Evolutionary conservation across 2,888 invertebrate species (phyloP), one percentile per base, ranked within the genome.

Genomic region (Eupithecia inturbata): DNA sequence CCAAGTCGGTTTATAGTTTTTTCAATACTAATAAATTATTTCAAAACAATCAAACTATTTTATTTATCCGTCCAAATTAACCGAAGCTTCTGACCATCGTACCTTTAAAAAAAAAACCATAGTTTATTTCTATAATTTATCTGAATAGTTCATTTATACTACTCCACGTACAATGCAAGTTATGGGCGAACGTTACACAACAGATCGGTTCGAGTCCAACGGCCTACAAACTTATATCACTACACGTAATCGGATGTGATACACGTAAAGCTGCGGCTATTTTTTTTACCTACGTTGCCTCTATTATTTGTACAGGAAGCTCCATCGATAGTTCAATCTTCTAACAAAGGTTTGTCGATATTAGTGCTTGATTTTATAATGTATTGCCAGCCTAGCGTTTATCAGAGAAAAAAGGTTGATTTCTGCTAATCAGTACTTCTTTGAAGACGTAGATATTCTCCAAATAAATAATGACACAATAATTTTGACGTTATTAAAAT

Each of bases 171-270:
- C 73, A n/a, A 76, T 76, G 78, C 77, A 80, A 77, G 82, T 81
- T 77, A 76, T 81, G 82, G 79, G 80, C 80, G 80, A 78, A 74
- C 74, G 80, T 87, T 88, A 85, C 85, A 81, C 80, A 87, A 86
- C 73, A 73, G 68, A 81, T 83, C 71, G 79, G 83, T 80, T 80
- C 68, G 22, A 84, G 83, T 83, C 79, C 84, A 79, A 80, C 83
- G 86, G 82, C 66, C 66, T 26, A 66, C 84, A 82, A 74, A 73
- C 72, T 78, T 79, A 79, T 76, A 78, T 77, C 72, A 78, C 69
- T 26, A 26, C 12, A 57, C 14, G 57, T 57, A 26, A 57, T 53
- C 12, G 26, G 26, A 26, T 22, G 57, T 57, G n/a, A 3, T 22
- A 53, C 22, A 26, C 49, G 9, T n/a, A n/a, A 7, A 57, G 57